Conservation (phyloP, 2,888 invertebrate genomes). For the Limnephilus marmoratus region DNA sequence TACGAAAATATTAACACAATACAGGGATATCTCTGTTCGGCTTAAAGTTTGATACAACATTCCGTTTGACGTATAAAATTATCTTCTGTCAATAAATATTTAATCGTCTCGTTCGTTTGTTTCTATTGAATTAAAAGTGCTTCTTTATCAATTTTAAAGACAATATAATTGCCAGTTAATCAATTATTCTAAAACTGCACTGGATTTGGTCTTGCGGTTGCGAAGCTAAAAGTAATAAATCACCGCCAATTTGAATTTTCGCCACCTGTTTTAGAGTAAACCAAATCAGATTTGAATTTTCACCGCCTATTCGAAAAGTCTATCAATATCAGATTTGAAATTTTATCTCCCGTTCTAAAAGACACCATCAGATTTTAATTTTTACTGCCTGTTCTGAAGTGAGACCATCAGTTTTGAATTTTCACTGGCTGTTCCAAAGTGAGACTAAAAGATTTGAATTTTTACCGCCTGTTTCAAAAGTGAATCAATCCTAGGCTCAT, state of each 20-base stretch:
- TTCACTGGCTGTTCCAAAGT: not conserved
- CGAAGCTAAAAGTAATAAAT: not conserved
- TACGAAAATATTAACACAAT: not conserved
- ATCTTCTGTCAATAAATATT: constrained; percentile 40
- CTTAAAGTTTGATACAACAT: not conserved
- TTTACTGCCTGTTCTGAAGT: not conserved
- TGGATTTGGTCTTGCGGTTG: not conserved
- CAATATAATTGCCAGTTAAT: not conserved
- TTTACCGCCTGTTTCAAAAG: not conserved
- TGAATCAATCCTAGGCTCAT: not conserved
- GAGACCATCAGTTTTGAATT: no score
- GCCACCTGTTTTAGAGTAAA: constrained; percentile 30
- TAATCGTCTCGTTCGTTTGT: constrained; percentile 13
- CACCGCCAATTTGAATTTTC: constrained; percentile 20
- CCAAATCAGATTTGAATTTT: not conserved
- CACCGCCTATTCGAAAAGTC: not conserved
- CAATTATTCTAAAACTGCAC: not conserved
- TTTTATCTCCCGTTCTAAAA: not conserved
- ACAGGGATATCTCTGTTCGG: constrained; percentile 5
- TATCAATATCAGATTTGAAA: not conserved
- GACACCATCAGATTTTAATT: no score
- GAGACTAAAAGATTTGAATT: not conserved
- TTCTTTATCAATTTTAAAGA: not conserved
- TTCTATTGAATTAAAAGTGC: constrained; percentile 18
- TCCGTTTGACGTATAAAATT: constrained; percentile 2